phyloP scores from a whole-genome alignment of 2,797 vertebrate species.

The Triplophysa yarkandensis region DNA sequence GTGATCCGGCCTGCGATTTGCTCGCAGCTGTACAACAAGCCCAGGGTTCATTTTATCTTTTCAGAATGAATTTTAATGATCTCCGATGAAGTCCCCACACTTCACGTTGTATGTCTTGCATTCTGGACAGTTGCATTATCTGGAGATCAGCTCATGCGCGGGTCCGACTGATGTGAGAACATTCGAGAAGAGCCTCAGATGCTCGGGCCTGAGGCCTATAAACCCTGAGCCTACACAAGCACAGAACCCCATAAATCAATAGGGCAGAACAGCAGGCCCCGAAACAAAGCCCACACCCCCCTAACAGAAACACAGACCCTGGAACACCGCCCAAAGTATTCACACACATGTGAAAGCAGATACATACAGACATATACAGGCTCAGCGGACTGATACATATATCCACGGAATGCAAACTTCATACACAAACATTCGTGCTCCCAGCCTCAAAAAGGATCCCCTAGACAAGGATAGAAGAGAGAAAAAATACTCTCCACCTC shows the following conservation, averaged over 20 bases:
- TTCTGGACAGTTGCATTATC: slow-evolving; percentile 15
- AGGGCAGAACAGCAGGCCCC: slow-evolving; percentile 61
- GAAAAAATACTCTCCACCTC: slow-evolving; percentile 76
- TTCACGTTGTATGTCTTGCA: background rate
- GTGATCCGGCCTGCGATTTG: slow-evolving; percentile 11
- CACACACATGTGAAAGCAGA: slow-evolving; percentile 36
- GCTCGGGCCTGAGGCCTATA: slow-evolving; percentile 54
- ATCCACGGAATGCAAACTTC: slow-evolving; percentile 35
- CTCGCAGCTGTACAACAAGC: background rate
- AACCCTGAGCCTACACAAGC: slow-evolving; percentile 58
- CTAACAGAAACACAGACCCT: slow-evolving; percentile 35
- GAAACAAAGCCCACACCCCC: slow-evolving; percentile 50
- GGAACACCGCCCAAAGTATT: slow-evolving; percentile 38
- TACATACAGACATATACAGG: slow-evolving; percentile 14
- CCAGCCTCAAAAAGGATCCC: slow-evolving; percentile 63
- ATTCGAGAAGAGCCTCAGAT: slow-evolving; percentile 62
- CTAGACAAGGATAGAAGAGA: slow-evolving; percentile 78
- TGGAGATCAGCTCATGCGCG: slow-evolving; percentile 28
- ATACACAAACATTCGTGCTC: slow-evolving; percentile 34
- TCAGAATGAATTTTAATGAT: background rate
- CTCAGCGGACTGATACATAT: slow-evolving; percentile 33
- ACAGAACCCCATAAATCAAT: slow-evolving; percentile 73
- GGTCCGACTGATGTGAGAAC: slow-evolving; percentile 58
- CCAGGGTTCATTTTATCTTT: background rate
- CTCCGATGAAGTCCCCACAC: background rate